Percentiles rank a stretch among this genome's conserved stretches.
Conservation (phyloP, 2,888 invertebrate species). For the Tenthredo distinguenda region DNA sequence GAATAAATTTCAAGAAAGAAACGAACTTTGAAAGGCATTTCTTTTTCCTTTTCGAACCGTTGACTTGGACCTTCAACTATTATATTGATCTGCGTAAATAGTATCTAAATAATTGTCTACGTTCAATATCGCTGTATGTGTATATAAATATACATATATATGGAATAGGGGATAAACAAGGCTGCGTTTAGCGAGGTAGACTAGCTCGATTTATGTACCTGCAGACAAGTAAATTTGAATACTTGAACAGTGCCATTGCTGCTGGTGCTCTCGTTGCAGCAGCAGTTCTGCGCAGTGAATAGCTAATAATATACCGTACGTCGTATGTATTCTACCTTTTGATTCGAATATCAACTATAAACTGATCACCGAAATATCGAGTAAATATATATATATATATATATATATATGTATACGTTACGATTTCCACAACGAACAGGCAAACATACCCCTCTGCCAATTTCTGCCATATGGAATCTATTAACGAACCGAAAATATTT, state of each 20-base stretch:
- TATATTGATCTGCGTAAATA: background rate
- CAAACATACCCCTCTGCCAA: background rate
- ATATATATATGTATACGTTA: background rate
- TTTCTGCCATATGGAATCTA: background rate
- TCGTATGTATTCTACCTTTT: background rate
- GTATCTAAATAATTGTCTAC: background rate
- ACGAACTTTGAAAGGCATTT: too few relatives aligned
- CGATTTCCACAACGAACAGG: background rate
- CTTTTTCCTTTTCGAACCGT: too few relatives aligned
- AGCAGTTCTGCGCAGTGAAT: background rate
- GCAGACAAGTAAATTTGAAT: constrained; percentile 21
- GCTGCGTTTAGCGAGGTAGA: background rate
- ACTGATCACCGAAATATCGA: background rate
- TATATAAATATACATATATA: background rate
- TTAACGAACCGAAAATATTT: background rate
- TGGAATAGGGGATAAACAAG: background rate
- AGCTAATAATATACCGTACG: background rate
- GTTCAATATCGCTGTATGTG: background rate
- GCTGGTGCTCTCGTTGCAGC: background rate
- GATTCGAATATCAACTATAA: constrained; percentile 13
- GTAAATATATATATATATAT: background rate
- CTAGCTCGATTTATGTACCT: constrained; percentile 20
- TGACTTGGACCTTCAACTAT: too few relatives aligned
- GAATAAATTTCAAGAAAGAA: too few relatives aligned
- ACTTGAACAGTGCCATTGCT: constrained; percentile 1